Conservation (phyloP, 2,113 vertebrate species). For the Mohoua ochrocephala region DNA sequence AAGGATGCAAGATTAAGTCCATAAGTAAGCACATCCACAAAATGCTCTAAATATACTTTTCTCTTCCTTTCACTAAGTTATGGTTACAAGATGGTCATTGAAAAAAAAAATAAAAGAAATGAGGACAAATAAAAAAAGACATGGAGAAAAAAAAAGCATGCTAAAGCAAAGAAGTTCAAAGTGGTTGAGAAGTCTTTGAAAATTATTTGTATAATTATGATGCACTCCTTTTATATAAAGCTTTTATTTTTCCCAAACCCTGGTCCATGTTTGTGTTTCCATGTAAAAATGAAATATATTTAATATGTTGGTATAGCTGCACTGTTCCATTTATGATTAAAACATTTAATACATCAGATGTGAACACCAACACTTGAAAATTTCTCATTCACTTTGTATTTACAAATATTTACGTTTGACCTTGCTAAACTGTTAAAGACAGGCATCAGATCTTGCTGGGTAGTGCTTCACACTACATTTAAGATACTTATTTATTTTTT, state of each 20-base stretch:
- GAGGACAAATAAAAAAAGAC: not conserved
- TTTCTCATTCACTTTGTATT: slow-evolving; percentile 26
- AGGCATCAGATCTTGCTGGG: not conserved
- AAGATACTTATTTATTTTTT: not conserved
- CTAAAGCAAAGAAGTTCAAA: slow-evolving; percentile 9
- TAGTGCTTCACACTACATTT: not conserved
- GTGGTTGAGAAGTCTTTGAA: slow-evolving; percentile 43
- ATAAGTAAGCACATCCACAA: slow-evolving; percentile 64
- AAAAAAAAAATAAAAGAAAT: not conserved
- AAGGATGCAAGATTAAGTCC: slow-evolving; percentile 33
- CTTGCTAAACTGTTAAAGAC: not conserved
- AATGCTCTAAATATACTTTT: slow-evolving; percentile 50
- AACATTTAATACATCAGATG: not conserved
- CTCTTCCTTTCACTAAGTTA: slow-evolving; percentile 56
- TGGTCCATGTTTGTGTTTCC: slow-evolving; percentile 18
- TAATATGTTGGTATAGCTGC: slow-evolving; percentile 25
- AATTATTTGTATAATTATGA: not conserved
- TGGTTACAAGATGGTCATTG: not conserved
- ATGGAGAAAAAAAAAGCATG: not conserved
- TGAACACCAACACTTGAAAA: slow-evolving; percentile 23
- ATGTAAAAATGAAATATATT: not conserved
- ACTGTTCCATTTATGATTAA: slow-evolving; percentile 22
- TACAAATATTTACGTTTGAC: slow-evolving; percentile 22
- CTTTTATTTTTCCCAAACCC: slow-evolving; percentile 37
- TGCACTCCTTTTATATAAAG: slow-evolving; percentile 51